Percentiles rank a stretch among this genome's conserved stretches.
Conservation (phyloP, 53 echinoderm and acorn worm species). For the Apostichopus leukothele region DNA sequence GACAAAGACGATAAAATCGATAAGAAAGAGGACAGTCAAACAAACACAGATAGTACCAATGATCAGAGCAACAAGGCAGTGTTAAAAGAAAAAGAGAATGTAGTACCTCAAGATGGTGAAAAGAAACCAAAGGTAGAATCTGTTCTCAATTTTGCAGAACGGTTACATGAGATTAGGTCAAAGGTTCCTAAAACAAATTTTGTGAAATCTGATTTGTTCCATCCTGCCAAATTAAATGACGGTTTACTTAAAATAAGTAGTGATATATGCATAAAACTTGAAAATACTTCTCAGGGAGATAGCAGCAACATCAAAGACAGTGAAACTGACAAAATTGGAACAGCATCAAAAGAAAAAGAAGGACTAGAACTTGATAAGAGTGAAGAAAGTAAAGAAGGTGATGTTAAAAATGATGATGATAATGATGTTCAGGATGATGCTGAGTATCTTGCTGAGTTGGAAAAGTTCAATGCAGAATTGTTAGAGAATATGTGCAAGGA, state of each 20-base stretch:
- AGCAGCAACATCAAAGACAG: neutral
- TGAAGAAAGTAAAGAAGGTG: slow-evolving; percentile 34
- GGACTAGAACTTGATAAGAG: slow-evolving; percentile 18
- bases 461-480: slow-evolving; percentile 35
- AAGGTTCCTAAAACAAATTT: slow-evolving; percentile 27
- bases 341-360: slow-evolving; percentile 5
- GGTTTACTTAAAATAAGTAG: slow-evolving; percentile 23
- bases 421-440: slow-evolving; percentile 35
- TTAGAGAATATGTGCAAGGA: slow-evolving; percentile 33
- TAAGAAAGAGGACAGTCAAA: slow-evolving; percentile 10
- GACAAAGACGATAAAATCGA: slow-evolving; percentile 15
- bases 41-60: slow-evolving; percentile 10
- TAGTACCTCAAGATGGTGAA: neutral
- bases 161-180: slow-evolving; percentile 14
- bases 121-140: slow-evolving; percentile 30
- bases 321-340: neutral
- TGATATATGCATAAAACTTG: neutral
- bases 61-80: slow-evolving; percentile 1
- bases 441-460: slow-evolving; percentile 29
- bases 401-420: slow-evolving; percentile 7
- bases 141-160: slow-evolving; percentile 26
- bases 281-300: neutral
- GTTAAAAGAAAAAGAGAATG: slow-evolving; percentile 34
- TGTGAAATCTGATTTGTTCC: slow-evolving; percentile 39
- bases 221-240: slow-evolving; percentile 47